A percentile compares a stretch with the other conserved stretches of the same genome.
These are phyloP conservation scores for Meteorus sp. DNA, from an alignment of 1,140 invertebrate genomes.

Conservation along the genomic window DNA sequence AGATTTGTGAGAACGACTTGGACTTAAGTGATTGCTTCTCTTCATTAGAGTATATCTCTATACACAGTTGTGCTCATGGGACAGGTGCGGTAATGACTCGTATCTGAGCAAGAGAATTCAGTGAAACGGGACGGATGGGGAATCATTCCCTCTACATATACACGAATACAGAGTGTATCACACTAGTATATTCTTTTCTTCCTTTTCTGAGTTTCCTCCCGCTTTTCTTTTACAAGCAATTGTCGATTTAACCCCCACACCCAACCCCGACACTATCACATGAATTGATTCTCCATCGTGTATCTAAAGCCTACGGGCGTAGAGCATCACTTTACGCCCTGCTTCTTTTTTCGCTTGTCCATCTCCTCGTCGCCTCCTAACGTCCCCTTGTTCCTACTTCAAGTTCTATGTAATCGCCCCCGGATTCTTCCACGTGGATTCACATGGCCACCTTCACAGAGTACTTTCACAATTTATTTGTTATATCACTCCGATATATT, in stretches of 20 bases:
- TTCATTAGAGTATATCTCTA: conserved; percentile 41
- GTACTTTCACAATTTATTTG: neutral
- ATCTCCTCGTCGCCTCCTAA: neutral
- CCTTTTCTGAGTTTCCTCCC: too few relatives aligned
- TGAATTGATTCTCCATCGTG: conserved; percentile 51
- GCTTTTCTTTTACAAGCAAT: conserved; percentile 18
- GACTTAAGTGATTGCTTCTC: conserved; percentile 56
- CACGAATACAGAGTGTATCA: conserved; percentile 14
- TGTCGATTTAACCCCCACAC: conserved; percentile 41
- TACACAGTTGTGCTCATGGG: conserved; percentile 35
- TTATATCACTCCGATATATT: too few relatives aligned
- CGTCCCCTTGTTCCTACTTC: neutral
- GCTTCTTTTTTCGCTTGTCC: conserved; percentile 34
- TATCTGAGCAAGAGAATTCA: conserved; percentile 32
- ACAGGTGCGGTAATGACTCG: conserved; percentile 55
- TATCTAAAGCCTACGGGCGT: conserved; percentile 32
- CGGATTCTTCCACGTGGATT: neutral
- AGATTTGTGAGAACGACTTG: conserved; percentile 19
- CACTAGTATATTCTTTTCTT: too few relatives aligned
- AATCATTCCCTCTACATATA: neutral
- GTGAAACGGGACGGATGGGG: neutral
- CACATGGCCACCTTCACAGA: neutral
- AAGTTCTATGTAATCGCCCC: neutral
- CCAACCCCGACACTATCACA: conserved; percentile 46
- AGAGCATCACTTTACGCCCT: conserved; percentile 51